Conservation (phyloP, 2,113 vertebrate genomes). For the Oreotragus oreotragus region DNA sequence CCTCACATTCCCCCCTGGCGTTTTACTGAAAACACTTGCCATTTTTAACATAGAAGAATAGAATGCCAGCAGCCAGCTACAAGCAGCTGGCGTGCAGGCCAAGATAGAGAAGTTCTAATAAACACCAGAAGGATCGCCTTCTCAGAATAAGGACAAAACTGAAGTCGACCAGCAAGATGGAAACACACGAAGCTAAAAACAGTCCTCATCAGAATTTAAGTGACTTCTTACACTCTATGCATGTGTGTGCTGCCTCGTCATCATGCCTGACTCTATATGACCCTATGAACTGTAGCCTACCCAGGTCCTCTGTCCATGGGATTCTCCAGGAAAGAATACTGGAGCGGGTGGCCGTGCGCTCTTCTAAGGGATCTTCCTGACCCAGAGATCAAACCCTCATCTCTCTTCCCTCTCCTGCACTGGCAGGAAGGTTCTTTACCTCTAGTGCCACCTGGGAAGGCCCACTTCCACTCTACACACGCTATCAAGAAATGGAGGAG, state of each 20-base stretch:
- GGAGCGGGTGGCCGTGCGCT: neutral
- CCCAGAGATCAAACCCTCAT: neutral
- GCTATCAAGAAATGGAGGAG: neutral
- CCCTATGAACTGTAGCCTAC: neutral
- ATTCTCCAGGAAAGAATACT: neutral
- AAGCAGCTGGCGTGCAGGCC: neutral
- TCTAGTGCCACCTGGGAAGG: neutral
- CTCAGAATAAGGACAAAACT: neutral
- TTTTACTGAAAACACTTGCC: neutral
- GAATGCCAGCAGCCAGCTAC: neutral
- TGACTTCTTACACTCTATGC: neutral
- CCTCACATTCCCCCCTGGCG: rapidly evolving
- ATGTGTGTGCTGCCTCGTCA: neutral
- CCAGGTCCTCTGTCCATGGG: neutral
- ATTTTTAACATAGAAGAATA: rapidly evolving
- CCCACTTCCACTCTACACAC: neutral
- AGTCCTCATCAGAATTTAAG: neutral
- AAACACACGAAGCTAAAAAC: neutral
- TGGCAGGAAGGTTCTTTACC: neutral
- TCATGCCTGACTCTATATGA: neutral
- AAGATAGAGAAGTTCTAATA: too few relatives aligned
- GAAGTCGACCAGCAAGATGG: neutral
- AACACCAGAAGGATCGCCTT: neutral
- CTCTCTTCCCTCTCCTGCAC: neutral
- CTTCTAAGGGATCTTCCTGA: neutral